A percentile compares a stretch with the other conserved stretches of the same genome.
Evolutionary conservation across 2,113 vertebrate species (phyloP).

Genomic region (Rynchops niger): DNA sequence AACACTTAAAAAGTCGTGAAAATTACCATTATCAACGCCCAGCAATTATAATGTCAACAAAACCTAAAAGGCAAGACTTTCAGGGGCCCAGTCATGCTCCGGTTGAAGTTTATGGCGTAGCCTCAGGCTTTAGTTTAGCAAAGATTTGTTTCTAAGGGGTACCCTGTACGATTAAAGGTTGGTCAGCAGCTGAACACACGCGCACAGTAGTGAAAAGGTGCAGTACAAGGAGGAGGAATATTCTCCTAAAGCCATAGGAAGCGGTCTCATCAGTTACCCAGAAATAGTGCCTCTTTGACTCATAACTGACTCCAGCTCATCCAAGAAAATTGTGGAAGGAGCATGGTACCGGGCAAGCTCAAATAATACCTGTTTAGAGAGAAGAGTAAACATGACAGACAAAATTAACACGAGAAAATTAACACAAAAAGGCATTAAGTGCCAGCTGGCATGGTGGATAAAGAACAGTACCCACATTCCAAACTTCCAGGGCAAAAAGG

Average conservation of each 20-base stretch:
- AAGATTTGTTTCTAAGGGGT: slow-evolving; percentile 33
- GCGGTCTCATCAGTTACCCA: slow-evolving; percentile 75
- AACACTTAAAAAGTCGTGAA: background rate
- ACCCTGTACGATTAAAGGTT: slow-evolving; percentile 13
- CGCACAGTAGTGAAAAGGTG: background rate
- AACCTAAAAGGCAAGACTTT: slow-evolving; percentile 33
- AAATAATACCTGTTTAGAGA: slow-evolving; percentile 86
- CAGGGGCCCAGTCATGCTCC: background rate
- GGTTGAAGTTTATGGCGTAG: background rate
- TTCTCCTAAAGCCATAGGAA: background rate
- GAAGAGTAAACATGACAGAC: background rate
- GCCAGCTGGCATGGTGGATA: background rate
- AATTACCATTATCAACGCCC: slow-evolving; percentile 26
- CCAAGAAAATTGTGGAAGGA: slow-evolving; percentile 97
- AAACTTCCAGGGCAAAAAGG: background rate
- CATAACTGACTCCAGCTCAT: slow-evolving; percentile 97
- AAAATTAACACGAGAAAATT: background rate
- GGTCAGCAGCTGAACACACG: slow-evolving; percentile 37
- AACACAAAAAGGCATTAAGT: background rate
- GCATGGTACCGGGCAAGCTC: slow-evolving; percentile 94
- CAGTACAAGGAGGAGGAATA: background rate
- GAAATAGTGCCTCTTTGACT: slow-evolving; percentile 85
- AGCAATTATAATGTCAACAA: slow-evolving; percentile 40
- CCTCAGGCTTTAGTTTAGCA: background rate
- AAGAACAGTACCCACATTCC: background rate